phyloP scores from a whole-genome alignment of 2,888 invertebrate genomes.

The Agrenia bidenticulata region DNA sequence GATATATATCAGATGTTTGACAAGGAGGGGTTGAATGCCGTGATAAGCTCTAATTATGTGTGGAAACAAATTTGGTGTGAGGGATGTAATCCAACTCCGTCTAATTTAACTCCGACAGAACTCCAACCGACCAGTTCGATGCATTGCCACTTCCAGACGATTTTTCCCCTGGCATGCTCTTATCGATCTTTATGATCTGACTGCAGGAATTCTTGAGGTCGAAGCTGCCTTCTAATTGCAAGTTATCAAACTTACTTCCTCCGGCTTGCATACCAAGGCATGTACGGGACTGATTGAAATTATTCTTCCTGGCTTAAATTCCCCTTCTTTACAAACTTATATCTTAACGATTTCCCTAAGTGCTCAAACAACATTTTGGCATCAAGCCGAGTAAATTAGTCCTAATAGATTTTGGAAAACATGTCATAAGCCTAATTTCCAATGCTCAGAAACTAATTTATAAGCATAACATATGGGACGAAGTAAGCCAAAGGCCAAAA shows the following conservation, averaged over 20 bases:
- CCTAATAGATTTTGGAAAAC: constrained; percentile 45
- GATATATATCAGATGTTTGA: constrained; percentile 11
- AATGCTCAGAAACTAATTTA: constrained; percentile 12
- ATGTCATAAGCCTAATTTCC: constrained; percentile 50
- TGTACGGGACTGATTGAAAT: not conserved
- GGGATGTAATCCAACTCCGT: constrained; percentile 14
- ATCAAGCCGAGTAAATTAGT: constrained; percentile 39
- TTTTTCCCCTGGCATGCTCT: constrained; percentile 14
- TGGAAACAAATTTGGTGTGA: constrained; percentile 21
- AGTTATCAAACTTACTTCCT: constrained; percentile 7
- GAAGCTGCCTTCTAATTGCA: constrained; percentile 8
- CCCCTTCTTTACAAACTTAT: not conserved
- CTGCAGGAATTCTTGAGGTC: constrained; percentile 8
- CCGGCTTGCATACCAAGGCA: constrained; percentile 1
- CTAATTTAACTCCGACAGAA: constrained; percentile 4
- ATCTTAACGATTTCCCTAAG: constrained; percentile 15
- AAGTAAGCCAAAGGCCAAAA: not conserved
- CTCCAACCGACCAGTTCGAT: not conserved
- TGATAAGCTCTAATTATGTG: constrained; percentile 23
- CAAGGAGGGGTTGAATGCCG: constrained; percentile 6
- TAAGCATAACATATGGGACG: not conserved
- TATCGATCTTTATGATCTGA: not conserved
- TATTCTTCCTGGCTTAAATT: too few species aligned
- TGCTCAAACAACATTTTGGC: constrained; percentile 3
- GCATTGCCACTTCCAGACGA: not conserved